Percentiles rank a stretch among this genome's conserved stretches.
Conservation (phyloP, 2,888 invertebrate genomes). For the Therioaphis trifolii region DNA sequence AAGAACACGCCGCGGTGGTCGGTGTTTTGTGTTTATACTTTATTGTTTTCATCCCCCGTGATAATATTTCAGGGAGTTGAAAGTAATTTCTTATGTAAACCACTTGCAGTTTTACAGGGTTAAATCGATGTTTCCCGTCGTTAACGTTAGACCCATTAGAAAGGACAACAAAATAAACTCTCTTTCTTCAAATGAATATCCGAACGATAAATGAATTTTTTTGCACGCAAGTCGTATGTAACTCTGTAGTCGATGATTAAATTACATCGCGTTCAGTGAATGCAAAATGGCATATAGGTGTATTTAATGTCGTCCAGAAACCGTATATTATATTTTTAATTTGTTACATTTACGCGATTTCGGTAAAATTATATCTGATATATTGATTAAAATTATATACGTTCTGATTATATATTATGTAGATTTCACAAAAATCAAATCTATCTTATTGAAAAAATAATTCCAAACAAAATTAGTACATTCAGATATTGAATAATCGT, state of each 20-base stretch:
- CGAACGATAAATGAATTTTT: not conserved
- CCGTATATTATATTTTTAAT: not conserved
- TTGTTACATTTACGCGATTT: not conserved
- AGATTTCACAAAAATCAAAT: no score
- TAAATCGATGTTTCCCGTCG: not conserved
- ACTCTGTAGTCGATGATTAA: not conserved
- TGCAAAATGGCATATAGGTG: not conserved
- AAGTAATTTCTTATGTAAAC: conserved; percentile 51
- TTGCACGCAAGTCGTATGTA: not conserved
- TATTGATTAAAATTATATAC: not conserved
- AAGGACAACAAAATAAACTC: not conserved
- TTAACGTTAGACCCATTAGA: not conserved
- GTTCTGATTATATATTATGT: no score
- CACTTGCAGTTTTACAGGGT: not conserved
- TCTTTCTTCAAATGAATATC: not conserved
- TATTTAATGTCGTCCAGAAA: not conserved
- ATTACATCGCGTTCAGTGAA: not conserved
- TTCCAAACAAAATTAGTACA: no score
- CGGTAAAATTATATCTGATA: not conserved
- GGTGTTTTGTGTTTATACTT: conserved; percentile 29
- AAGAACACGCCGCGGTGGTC: conserved; percentile 60
- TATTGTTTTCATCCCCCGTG: conserved; percentile 42
- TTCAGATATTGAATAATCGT: no score
- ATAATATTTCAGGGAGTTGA: conserved; percentile 59
- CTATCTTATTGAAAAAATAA: no score